Percentiles rank a stretch among this genome's conserved stretches.
These are phyloP conservation scores for Coilia nasus DNA, from an alignment of 2,797 vertebrate species.

Conservation along the genomic window DNA sequence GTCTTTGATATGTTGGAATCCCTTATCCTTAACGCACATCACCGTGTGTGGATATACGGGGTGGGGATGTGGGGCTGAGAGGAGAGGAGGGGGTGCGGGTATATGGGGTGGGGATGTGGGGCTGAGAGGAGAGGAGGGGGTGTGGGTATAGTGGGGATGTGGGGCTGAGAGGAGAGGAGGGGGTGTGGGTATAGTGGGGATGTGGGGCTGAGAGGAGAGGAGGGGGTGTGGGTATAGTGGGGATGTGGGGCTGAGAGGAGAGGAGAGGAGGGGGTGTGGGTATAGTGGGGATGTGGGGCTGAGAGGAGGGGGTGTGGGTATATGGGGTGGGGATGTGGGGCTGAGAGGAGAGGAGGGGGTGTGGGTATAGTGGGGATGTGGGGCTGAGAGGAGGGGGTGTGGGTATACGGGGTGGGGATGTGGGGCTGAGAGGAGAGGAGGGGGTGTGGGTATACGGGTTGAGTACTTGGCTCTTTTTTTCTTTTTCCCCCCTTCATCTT, in stretches of 20 bases:
- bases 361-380: not conserved
- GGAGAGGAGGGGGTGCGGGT: too few relatives aligned
- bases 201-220: conserved; percentile 30
- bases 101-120: too few relatives aligned
- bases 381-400: not conserved
- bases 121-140: not conserved
- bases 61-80: too few relatives aligned
- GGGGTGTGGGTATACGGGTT: not conserved
- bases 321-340: too few relatives aligned
- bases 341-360: not conserved
- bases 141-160: not conserved
- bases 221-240: conserved; percentile 7
- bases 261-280: conserved; percentile 31
- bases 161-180: not conserved
- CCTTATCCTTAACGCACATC: too few relatives aligned
- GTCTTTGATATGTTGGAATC: too few relatives aligned
- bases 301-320: too few relatives aligned
- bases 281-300: not conserved
- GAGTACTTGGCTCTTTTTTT: not conserved
- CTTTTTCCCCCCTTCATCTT: not conserved
- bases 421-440: not conserved
- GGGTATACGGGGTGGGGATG: not conserved
- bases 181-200: not conserved
- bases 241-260: too few relatives aligned
- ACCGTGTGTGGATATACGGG: conserved; percentile 31